These are phyloP conservation scores for Geopemphigus sp. DNA, from an alignment of 1,140 invertebrate genomes.

Conservation along the genomic window DNA sequence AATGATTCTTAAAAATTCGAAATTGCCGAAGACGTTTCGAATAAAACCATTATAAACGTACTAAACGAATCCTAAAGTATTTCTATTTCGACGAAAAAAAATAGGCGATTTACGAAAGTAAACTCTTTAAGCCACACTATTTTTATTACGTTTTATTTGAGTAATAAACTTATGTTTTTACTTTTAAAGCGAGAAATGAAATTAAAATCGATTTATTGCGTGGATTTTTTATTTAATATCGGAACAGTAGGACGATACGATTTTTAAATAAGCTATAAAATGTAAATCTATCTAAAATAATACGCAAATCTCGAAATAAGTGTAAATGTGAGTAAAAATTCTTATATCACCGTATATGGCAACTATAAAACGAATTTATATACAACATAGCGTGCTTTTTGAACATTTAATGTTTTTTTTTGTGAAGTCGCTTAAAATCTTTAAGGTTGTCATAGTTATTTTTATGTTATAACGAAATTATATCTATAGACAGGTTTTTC, in stretches of 20 bases:
- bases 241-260: constrained; percentile 17
- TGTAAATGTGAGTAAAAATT: background rate
- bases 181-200: background rate
- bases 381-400: background rate
- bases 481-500: background rate
- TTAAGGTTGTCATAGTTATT: background rate
- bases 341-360: constrained; percentile 17
- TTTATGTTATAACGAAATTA: background rate
- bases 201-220: background rate
- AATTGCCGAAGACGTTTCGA: no score
- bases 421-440: constrained; percentile 5
- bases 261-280: constrained; percentile 30
- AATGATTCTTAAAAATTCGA: no score
- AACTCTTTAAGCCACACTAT: background rate
- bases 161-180: background rate
- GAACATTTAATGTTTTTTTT: background rate
- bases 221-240: background rate
- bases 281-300: constrained; percentile 27
- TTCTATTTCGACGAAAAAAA: no score
- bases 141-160: background rate
- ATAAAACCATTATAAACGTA: no score
- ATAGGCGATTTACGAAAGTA: no score
- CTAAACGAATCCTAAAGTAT: no score
- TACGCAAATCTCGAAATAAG: background rate
- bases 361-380: constrained; percentile 30